A percentile compares a stretch with the other conserved stretches of the same genome.
Conservation (phyloP, 23 tunicate genomes). For the Aplidium turbinatum region DNA sequence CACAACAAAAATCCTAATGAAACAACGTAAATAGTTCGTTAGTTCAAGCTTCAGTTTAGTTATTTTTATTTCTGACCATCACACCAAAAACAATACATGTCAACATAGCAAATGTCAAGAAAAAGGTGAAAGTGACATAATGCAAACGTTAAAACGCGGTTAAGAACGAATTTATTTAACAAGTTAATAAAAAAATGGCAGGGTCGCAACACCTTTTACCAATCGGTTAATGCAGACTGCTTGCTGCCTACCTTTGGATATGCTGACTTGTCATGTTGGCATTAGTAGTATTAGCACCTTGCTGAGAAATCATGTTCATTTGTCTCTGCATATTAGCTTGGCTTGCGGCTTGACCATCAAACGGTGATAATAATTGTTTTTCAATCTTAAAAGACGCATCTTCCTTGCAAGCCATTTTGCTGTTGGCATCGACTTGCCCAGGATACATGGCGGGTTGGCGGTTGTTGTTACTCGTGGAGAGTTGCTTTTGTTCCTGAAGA, state of each 20-base stretch:
- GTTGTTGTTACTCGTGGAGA: constrained; percentile 14
- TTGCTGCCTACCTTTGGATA: constrained; percentile 43
- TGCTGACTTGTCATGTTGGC: constrained; percentile 53
- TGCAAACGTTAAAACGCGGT: background rate
- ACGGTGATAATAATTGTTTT: constrained; percentile 9
- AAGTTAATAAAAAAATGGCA: too few relatives aligned
- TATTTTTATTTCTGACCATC: too few relatives aligned
- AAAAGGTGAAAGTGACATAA: too few relatives aligned
- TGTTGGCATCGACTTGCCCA: background rate
- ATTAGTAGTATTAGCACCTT: constrained; percentile 3
- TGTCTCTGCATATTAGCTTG: constrained; percentile 35
- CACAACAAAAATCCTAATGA: background rate
- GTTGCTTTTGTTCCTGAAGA: background rate
- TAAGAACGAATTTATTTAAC: too few relatives aligned
- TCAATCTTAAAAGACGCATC: constrained; percentile 27
- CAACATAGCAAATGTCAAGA: too few relatives aligned
- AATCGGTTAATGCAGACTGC: too few relatives aligned
- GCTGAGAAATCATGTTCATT: constrained; percentile 27
- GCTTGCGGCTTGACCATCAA: background rate
- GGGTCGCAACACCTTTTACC: too few relatives aligned
- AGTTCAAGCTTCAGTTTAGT: too few relatives aligned
- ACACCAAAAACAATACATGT: too few relatives aligned
- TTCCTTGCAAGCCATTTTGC: too few relatives aligned
- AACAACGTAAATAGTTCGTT: too few relatives aligned
- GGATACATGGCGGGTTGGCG: background rate